Base-by-base conservation (phyloP, 1,140 invertebrate species). In the Leptopilina boulardi region DNA sequence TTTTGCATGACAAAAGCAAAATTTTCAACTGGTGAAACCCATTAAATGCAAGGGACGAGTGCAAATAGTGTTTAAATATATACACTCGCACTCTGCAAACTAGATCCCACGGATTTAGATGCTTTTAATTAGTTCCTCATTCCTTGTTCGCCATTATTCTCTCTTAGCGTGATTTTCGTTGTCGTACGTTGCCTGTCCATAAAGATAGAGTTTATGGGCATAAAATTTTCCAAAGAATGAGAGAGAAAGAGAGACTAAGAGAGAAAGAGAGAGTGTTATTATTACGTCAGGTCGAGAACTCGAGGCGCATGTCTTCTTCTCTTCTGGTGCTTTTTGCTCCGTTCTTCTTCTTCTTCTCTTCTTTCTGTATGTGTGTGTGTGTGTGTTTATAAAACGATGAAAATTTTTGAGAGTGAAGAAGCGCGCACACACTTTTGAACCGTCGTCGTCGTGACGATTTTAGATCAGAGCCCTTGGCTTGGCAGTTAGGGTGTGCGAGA, bases 391-490 rank as follows among this genome's bases (percentile, higher is more conserved):
- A 84, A 77, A 77, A 56, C 80, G 70, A 86, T 87, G 87, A 86
- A 87, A 87, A 84, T 77, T 77, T 71, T 76, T 71, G 76, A 74
- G 26, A 30, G 80, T 77, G 78, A 79, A 75, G 84, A 85, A 82
- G 81, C 77, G 76, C 34, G 34, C 34, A 38, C 34, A 73, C 79
- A 82, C n/a, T n/a, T n/a, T n/a, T n/a, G n/a, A n/a, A 82, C 80
- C 82, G 66, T 72, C 76, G 74, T 75, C 83, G 80, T 72, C 76
- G 88, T 73, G 89, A 89, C 89, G 89, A 83, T 90, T 90, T 90
- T 90, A 90, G 89, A 90, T 77, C 89, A 82, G 87, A 89, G 89
- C 88, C 77, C 85, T 85, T 83, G 82, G 82, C 81, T 80, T 80
- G 47, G 80, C 80, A 83, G 83, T 82, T 82, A 85, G 80, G 82